These are phyloP conservation scores for Metridium senile DNA, from an alignment of 92 coral and sea anemone genomes.

Conservation along the genomic window DNA sequence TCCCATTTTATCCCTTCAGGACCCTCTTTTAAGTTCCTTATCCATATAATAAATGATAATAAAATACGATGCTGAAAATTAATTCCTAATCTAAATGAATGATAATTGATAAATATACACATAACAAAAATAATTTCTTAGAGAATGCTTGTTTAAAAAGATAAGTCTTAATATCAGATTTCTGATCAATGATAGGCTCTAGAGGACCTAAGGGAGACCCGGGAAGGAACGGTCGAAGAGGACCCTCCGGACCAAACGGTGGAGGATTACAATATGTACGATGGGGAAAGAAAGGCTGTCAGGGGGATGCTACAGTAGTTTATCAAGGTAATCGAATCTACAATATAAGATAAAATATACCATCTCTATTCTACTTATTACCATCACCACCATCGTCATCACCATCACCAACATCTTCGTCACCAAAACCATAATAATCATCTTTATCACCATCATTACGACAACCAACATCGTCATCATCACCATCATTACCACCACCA, in stretches of 20 bases:
- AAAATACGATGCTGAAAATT: no score
- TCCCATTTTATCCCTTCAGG: no score
- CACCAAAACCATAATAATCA: background rate
- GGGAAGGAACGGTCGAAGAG: background rate
- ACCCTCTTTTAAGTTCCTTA: no score
- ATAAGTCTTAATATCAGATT: no score
- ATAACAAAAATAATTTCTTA: no score
- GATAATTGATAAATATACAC: background rate
- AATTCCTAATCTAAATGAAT: no score
- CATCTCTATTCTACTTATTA: no score
- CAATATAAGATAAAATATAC: no score
- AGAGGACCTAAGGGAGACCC: slow-evolving; percentile 22
- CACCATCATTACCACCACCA: background rate
- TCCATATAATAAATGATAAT: no score
- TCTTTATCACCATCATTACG: background rate
- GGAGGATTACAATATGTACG: slow-evolving; percentile 18
- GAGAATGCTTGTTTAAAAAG: no score
- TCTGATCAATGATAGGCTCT: background rate
- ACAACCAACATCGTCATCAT: background rate
- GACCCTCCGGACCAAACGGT: background rate
- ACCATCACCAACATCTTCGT: background rate
- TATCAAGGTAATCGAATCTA: slow-evolving; percentile 45
- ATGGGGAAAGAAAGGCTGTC: slow-evolving; percentile 41
- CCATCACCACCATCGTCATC: background rate
- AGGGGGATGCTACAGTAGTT: slow-evolving; percentile 7